These are phyloP conservation scores for Mallotus villosus DNA, from an alignment of 2,797 vertebrate species.

Conservation along the genomic window DNA sequence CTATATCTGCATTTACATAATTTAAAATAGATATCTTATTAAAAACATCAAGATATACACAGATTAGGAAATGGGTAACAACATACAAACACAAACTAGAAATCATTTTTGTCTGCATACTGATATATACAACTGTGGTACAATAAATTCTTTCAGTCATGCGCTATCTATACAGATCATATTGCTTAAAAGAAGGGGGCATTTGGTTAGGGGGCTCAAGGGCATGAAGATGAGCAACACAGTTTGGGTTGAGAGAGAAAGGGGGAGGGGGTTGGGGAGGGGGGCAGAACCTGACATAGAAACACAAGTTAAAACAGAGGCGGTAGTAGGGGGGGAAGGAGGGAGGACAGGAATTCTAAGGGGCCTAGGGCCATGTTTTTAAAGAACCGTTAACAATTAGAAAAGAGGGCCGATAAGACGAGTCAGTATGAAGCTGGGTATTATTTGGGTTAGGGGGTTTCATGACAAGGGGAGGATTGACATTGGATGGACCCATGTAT, in stretches of 20 bases:
- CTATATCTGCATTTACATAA: constrained; percentile 99
- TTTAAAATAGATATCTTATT: constrained; percentile 99
- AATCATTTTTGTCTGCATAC: constrained; percentile 96
- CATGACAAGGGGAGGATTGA: constrained; percentile 70
- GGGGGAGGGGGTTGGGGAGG: constrained; percentile 26
- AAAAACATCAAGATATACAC: constrained; percentile 99
- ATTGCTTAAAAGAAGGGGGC: constrained; percentile 99
- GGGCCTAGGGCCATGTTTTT: constrained; percentile 23
- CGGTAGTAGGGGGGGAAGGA: neutral
- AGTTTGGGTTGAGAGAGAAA: constrained; percentile 49
- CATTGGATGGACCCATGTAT: constrained; percentile 90
- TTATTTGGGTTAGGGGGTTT: constrained; percentile 45
- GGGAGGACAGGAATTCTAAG: no score
- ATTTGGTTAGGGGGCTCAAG: constrained; percentile 75
- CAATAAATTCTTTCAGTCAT: constrained; percentile 98
- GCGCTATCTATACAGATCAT: constrained; percentile 99
- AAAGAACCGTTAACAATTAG: constrained; percentile 72
- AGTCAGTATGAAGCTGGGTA: constrained; percentile 48
- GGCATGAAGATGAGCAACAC: constrained; percentile 76
- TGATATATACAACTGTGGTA: constrained; percentile 98
- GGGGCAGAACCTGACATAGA: constrained; percentile 51
- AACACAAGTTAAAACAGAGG: constrained; percentile 40
- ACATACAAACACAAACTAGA: constrained; percentile 99
- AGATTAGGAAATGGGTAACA: constrained; percentile 99
- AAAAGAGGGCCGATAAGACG: constrained; percentile 55